Conservation (phyloP, 2,888 invertebrate species). For the Dorcus hopei region DNA sequence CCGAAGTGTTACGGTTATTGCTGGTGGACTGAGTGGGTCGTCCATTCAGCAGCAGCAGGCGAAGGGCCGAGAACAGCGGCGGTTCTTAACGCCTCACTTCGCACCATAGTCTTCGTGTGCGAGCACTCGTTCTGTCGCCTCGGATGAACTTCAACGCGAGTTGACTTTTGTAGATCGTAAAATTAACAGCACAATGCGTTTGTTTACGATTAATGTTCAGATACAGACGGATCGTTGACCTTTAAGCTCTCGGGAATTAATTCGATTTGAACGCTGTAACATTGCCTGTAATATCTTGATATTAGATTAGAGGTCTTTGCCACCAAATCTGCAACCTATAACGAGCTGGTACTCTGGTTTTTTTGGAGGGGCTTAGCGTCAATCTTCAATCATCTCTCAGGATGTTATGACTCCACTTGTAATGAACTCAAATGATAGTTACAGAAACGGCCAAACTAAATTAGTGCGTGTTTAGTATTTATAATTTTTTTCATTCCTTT, state of each 20-base stretch:
- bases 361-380: too few species aligned
- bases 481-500: too few species aligned
- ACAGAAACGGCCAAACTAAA: too few species aligned
- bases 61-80: background rate
- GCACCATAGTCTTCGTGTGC: background rate
- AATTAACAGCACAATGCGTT: slow-evolving; percentile 14
- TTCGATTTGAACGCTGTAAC: background rate
- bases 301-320: background rate
- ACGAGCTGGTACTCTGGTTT: too few species aligned
- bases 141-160: slow-evolving; percentile 14
- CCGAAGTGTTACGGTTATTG: background rate
- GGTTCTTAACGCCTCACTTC: background rate
- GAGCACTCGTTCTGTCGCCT: slow-evolving; percentile 2
- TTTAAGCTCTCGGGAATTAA: background rate
- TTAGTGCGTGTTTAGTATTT: too few species aligned
- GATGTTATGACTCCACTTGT: too few species aligned
- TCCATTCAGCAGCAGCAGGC: slow-evolving; percentile 14
- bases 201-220: slow-evolving; percentile 8
- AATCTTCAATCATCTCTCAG: too few species aligned
- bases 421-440: too few species aligned
- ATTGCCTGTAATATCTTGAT: background rate
- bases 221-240: background rate
- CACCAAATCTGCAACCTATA: background rate
- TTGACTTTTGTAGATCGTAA: slow-evolving; percentile 19
- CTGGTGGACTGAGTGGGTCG: background rate